Base-by-base conservation (phyloP, 2,888 invertebrate genomes). In the Drosophila anomalata region DNA sequence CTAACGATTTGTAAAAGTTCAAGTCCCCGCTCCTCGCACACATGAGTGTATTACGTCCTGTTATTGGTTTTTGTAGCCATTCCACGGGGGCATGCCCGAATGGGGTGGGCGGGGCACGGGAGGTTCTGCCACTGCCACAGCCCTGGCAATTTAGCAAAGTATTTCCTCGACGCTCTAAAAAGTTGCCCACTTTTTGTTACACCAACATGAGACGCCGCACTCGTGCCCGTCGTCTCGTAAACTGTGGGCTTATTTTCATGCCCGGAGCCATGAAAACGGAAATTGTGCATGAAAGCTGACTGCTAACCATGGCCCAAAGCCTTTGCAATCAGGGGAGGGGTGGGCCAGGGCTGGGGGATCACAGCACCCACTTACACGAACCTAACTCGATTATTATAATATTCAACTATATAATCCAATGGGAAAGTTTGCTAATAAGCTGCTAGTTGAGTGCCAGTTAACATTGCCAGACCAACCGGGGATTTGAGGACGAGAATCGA, bases 1-100 rank as follows among this genome's bases (percentile, higher is more conserved):
- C 86, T 81, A 88, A 88, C 85, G 88, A 81, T 88, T 86, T 85
- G 83, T 86, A 87, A 76, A 83, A 82, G 83, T 82, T 78, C 76
- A 24, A 72, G 57, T 78, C 62, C 69, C 69, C 53, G 60, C 48
- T 55, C 58, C 46, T 24, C 22, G 39, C 53, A 39, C 69, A 68
- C 69, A 60, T 44, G 53, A 69, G 60, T 69, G 70, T 71, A 62
- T 62, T 62, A 59, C 71, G 62, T 55, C 61, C 69, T 70, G 70
- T 62, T 70, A 70, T 70, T 70, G 69, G 69, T 70, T 69, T 68
- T 66, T 65, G 82, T 73, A 73, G 63, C 63, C 63, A 63, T 53
- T 65, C 63, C 63, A 63, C 48, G 48, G 41, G 59, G 61, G 61
- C 61, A 61, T 62, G 62, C 62, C 39, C 17, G 29, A 24, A 22